Base-by-base conservation (phyloP, 1,140 invertebrate species). In the Mya arenaria region DNA sequence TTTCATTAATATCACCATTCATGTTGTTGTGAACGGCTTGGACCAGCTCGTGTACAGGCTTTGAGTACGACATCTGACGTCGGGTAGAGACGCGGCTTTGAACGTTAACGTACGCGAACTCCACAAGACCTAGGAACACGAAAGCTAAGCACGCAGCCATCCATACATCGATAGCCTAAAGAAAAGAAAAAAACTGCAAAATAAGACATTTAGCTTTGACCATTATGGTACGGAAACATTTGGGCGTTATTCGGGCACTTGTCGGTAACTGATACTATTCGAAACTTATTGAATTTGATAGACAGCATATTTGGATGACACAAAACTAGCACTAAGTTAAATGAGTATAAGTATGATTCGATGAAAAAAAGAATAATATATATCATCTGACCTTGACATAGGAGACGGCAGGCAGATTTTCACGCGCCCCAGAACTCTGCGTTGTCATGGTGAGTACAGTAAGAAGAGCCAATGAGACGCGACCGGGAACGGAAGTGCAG, bases 111-210 rank as follows among this genome's bases (percentile, higher is more conserved):
- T 97, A 95, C 0, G 97, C 96, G 89, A 97, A 97, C 93, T 97
- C 97, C 34, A 96, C 95, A 6, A 97, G 92, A 8, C 96, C 96
- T 0, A 96, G 95, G 89, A 97, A 97, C 3, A 97, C 96, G 65
- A 97, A 97, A 68, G 97, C 94, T 95, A 97, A 96, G 88, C 97
- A 97, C 4, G 69, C 72, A 8, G 78, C 66, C 78, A 86, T 69
- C 85, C 85, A 86, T 0, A 86, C 77, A 63, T 86, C 85, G 10
- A 85, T 77, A 25, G 84, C 84, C 73, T 77, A 39, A 3, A 75
- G 44, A 1, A 37, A n/a, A 60, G 34, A 60, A 28, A n/a, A 71
- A 8, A 55, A 6, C 30, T 36, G 32, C 1, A 2, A 36, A 37
- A 36, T 36, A 37, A 52, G n/a, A 52, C 48, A 23, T 17, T n/a